Base-by-base conservation (phyloP, 1,140 invertebrate species). In the Coboldia fuscipes region DNA sequence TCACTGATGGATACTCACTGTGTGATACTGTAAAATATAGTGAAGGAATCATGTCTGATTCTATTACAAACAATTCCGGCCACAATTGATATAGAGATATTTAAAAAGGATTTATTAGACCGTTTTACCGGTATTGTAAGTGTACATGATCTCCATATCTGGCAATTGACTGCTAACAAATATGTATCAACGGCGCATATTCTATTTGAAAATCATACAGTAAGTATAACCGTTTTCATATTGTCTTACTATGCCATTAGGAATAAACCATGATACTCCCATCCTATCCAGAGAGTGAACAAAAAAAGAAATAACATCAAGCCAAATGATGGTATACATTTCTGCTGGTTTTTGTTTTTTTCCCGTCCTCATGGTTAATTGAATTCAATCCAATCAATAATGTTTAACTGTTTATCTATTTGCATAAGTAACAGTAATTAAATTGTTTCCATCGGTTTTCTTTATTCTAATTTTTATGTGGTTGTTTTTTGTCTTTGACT, bases 81-180 rank as follows among this genome's bases (percentile, higher is more conserved):
- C 40, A 68, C 77, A 28, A 80, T 84, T 19, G 69, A 83, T 40
- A 71, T 83, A 19, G 62, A 72, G 33, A 58, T 56, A 2, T 57
- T 81, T 18, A 69, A 74, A 38, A 58, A 57, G 17, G 62, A 74
- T 39, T 46, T 83, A 9, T 46, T 72, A 0, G 53, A 60, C 35
- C 63, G 68, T 45, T 89, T 90, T 54, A 79, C 80, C 1, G 71
- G 72, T 30, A 74, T 84, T 27, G 58, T 77, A 0, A 78, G 76
- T 41, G 68, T 84, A 10, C 80, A 85, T 41, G 79, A 85, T 51
- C 61, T 84, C 12, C 80, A 84, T 41, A 68, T 84, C 3, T 84
- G 80, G 80, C 70, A 77, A 40, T 49, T 84, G 23, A 76, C 73
- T 0, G 65, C 68, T 9, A 57, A 64, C 18, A 71, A 75, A 57